phyloP scores from a whole-genome alignment of 2,113 vertebrate genomes.

The Pelvicachromis taeniatus region DNA sequence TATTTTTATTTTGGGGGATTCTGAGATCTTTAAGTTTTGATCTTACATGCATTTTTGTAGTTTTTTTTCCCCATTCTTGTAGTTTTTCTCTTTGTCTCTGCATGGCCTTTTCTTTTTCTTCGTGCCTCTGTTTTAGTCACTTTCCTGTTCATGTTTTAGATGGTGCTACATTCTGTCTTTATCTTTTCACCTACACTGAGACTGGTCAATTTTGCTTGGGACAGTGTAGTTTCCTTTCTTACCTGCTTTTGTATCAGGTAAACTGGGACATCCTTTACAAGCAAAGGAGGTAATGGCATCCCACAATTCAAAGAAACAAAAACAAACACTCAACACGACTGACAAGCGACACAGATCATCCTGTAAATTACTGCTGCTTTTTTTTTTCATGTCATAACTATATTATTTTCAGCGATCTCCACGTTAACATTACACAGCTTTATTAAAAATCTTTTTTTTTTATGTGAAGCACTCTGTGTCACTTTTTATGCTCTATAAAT shows the following conservation, averaged over 20 bases:
- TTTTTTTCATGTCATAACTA: background rate
- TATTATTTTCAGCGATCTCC: accelerated
- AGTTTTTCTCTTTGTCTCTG: background rate
- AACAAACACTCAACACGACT: background rate
- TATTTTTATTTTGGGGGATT: background rate
- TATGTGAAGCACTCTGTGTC: background rate
- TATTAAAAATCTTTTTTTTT: background rate
- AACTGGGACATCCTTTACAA: background rate
- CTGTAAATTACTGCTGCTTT: background rate
- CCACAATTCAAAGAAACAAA: background rate
- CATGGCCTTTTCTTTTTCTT: background rate
- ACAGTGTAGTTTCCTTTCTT: background rate
- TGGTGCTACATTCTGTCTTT: background rate
- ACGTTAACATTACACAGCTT: background rate
- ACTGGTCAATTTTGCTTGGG: background rate
- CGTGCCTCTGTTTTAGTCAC: background rate
- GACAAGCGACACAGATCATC: background rate
- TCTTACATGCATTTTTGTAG: background rate
- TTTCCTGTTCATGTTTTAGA: accelerated
- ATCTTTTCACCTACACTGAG: background rate
- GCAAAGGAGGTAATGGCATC: background rate
- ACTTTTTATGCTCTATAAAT: background rate
- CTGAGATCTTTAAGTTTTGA: background rate
- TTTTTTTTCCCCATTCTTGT: background rate
- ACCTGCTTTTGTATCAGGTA: background rate